phyloP scores from a whole-genome alignment of 1,140 invertebrate genomes.

The Steinernema khuongi region DNA sequence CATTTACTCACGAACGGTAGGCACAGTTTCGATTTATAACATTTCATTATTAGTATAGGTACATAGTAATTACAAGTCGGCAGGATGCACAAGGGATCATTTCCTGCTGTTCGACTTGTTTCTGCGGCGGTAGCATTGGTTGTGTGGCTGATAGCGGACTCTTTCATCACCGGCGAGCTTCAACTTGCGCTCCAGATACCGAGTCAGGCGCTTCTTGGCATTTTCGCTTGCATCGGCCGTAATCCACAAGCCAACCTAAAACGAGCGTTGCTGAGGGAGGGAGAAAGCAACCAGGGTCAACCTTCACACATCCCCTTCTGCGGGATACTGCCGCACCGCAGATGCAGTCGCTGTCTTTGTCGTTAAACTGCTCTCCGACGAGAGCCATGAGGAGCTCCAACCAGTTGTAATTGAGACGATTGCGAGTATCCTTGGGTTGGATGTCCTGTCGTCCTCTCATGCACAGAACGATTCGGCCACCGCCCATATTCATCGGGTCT shows the following conservation, averaged over 20 bases:
- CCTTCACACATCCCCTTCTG: neutral
- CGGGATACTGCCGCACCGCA: neutral
- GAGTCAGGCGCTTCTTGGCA: neutral
- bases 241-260: neutral
- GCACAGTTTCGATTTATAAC: too few species aligned
- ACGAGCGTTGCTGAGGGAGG: neutral
- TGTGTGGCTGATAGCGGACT: slow-evolving; percentile 61
- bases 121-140: too few species aligned
- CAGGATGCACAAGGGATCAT: too few species aligned
- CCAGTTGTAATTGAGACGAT: slow-evolving; percentile 47
- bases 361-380: neutral
- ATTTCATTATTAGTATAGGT: too few species aligned
- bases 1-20: too few species aligned
- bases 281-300: too few species aligned
- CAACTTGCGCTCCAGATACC: neutral
- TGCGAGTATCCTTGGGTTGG: neutral
- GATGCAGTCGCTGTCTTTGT: neutral
- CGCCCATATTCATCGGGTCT: neutral
- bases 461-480: neutral
- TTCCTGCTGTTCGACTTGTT: too few species aligned
- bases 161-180: slow-evolving; percentile 55
- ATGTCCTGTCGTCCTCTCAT: neutral
- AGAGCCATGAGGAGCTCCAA: neutral
- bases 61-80: too few species aligned
- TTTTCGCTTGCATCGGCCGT: neutral